Conservation (phyloP, 2,888 invertebrate genomes). For the Brenthis ino region DNA sequence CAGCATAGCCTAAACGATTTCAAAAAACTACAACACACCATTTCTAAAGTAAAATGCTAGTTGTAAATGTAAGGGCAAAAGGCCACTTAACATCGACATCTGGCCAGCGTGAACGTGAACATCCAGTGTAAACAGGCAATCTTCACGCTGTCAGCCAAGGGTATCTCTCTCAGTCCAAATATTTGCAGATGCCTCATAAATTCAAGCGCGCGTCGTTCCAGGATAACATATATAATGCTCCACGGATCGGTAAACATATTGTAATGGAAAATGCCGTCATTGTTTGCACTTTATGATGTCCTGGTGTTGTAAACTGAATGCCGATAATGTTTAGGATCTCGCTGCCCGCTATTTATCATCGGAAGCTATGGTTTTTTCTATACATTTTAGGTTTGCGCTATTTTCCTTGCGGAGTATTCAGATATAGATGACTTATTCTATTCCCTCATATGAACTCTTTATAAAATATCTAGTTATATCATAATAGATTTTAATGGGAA, state of each 20-base stretch:
- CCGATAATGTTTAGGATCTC: conserved; percentile 18
- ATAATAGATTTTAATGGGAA: too few relatives aligned
- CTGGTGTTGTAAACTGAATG: conserved; percentile 72
- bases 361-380: conserved; percentile 8
- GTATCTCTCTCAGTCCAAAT: conserved; percentile 77
- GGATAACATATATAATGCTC: conserved; percentile 82
- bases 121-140: conserved; percentile 60
- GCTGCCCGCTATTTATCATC: conserved; percentile 44
- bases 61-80: not conserved
- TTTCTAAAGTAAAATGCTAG: not conserved
- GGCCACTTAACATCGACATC: conserved; percentile 2
- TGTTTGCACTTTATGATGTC: conserved; percentile 82
- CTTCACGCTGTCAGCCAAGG: conserved; percentile 76
- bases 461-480: too few relatives aligned
- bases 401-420: not conserved
- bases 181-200: conserved; percentile 80
- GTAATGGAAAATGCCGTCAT: conserved; percentile 82
- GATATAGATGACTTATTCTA: too few relatives aligned
- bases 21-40: too few relatives aligned
- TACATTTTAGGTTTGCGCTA: not conserved
- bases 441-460: too few relatives aligned
- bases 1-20: too few relatives aligned
- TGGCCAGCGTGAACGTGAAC: conserved; percentile 10
- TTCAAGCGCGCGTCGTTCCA: conserved; percentile 70
- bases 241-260: conserved; percentile 81